Base-by-base conservation (phyloP, 2,888 invertebrate species). In the Meteorus colon region DNA sequence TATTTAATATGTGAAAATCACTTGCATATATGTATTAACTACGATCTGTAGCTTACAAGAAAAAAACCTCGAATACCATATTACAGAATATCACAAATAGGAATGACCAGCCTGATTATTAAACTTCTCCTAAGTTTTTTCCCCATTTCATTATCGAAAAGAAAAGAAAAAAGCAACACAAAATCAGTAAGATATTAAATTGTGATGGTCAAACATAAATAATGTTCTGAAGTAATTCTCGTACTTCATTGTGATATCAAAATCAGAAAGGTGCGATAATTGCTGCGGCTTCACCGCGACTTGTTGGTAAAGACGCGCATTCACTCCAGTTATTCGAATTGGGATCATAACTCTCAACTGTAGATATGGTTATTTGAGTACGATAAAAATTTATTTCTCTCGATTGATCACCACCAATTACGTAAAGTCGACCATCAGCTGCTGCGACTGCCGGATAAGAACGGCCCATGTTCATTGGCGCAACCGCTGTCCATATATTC, bases 371-470 rank as follows among this genome's bases (percentile, higher is more conserved):
- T 82, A 95, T 94, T 88, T 96, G 95, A 70, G 95, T 96, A 82
- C 96, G 93, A 91, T 96, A 96, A 90, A 96, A 96, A 88, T 94
- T 93, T 79, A 94, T 94, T 86, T 94, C 95, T 86, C 94, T 94
- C 78, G 94, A 95, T 80, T 95, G 94, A 91, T 96, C 95, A 55
- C 97, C 97, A 71, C 97, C 97, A 83, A 96, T 96, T 73, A 94
- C 96, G 88, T 96, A 96, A 31, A 97, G 91, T 82, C 93, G 90
- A 37, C 96, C 96, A 89, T 96, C 95, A 10, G 95, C 95, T 66
- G 96, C 95, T 71, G 95, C 96, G 48, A 96, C 96, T 31, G 96
- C 96, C 62, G 96, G 96, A 81, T 95, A 95, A 74, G 96, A 95
- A 76, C 96, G 92, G 76, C 94, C 94, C 74, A 94, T 92, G 59